Evolutionary conservation across 2,113 vertebrate species (phyloP).

Genomic region (Phocoena phocoena): DNA sequence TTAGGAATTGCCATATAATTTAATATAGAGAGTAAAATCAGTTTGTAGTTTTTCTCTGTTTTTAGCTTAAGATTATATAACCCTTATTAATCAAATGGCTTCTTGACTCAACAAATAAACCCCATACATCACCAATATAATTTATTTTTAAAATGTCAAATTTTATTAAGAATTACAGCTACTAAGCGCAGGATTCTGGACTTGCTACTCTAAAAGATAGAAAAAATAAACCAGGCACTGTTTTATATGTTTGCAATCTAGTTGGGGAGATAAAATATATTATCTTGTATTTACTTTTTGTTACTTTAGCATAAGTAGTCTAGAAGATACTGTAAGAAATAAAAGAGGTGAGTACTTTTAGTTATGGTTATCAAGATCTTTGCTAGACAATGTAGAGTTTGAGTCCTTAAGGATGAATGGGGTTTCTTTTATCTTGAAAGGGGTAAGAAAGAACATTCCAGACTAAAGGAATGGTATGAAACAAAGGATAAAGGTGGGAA

Average conservation of each 20-base stretch:
- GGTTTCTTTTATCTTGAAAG: not conserved
- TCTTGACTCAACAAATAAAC: not conserved
- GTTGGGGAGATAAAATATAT: not conserved
- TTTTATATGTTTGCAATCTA: not conserved
- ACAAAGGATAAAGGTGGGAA: not conserved
- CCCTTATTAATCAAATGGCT: not conserved
- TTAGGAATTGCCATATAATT: not conserved
- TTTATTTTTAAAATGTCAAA: constrained; percentile 27
- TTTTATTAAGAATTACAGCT: not conserved
- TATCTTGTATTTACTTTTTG: not conserved
- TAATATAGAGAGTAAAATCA: constrained; percentile 25
- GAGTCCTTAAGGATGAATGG: not conserved
- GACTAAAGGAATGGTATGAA: not conserved
- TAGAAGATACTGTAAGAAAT: not conserved
- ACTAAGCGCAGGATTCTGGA: not conserved
- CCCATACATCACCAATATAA: not conserved
- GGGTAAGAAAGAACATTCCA: not conserved
- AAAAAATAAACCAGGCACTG: not conserved
- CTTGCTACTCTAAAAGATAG: not conserved
- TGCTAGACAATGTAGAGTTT: not conserved
- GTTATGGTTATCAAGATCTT: not conserved
- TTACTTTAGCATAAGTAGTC: not conserved
- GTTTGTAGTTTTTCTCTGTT: not conserved
- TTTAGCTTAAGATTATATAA: not conserved
- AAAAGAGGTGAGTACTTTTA: not conserved